Base-by-base conservation (phyloP, 2,113 vertebrate genomes). In the Tauraco erythrolophus region DNA sequence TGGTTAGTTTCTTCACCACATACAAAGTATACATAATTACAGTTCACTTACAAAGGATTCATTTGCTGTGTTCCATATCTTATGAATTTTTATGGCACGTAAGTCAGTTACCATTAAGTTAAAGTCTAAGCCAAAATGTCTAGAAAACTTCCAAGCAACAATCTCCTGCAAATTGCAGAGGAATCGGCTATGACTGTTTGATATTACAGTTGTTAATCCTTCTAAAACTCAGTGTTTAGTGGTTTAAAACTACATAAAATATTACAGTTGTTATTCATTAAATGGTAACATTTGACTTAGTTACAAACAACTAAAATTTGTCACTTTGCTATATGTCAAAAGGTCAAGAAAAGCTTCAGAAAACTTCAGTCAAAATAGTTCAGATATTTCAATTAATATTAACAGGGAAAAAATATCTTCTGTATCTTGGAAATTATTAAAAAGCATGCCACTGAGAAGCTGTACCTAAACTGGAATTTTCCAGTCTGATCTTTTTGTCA, bases 1-100 rank as follows among this genome's bases (percentile, higher is more conserved):
- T 74, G 90, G 88, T 91, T 96, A 94, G 82, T 91, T 97, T 95
- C 91, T 95, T 92, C 90, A 94, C 88, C 54, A 92, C 93, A 88
- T 88, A 92, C 83, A 96, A 95, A 98, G 96, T 89, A 93, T 27
- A 88, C 72, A 84, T 96, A 97, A 95, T 96, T 89, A 96, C 71
- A 88, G 92, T 92, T 96, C 87, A 89, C 84, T 95, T 95, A 91
- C 84, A 95, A 84, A 93, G 53, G 46, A 94, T 90, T 93, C 41
- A 58, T 80, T 96, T 88, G 30, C 46, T 85, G 24, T 61, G 39
- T 70, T 91, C 81, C 74, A 61, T 81, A 91, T 60, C 91, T 88
- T 95, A 83, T 88, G 54, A 95, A 83, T 86, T 83, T 92, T 95
- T 94, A 83, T 69, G 89, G 79, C 87, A 82, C 0, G 0, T 65